Evolutionary conservation across 1,140 invertebrate genomes (phyloP).

Genomic region (Pachypeltis micranthus): DNA sequence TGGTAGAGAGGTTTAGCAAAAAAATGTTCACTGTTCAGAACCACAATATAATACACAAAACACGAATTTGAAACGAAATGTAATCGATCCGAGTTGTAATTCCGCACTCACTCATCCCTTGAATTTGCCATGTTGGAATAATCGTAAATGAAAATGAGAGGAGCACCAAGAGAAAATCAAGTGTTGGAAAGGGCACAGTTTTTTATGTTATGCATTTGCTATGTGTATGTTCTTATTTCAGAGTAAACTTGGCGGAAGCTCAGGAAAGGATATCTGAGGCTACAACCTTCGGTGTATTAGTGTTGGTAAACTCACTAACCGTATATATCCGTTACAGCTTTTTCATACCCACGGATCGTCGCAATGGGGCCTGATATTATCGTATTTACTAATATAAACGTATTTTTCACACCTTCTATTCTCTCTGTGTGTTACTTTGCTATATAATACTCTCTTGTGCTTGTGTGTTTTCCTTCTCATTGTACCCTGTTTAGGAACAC

Average conservation of each 20-base stretch:
- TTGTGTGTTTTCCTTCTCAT: constrained; percentile 23
- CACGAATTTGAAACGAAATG: too few relatives aligned
- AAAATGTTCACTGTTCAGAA: too few relatives aligned
- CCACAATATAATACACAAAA: too few relatives aligned
- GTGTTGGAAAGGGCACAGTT: constrained; percentile 12
- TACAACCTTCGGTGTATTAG: constrained; percentile 24
- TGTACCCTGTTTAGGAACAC: constrained; percentile 22
- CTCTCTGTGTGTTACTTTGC: constrained; percentile 19
- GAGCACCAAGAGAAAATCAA: neutral
- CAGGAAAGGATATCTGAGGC: constrained; percentile 19
- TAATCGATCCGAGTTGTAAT: too few relatives aligned
- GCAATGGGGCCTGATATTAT: constrained; percentile 23
- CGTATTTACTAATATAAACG: constrained; percentile 24
- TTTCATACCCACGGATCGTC: constrained; percentile 25
- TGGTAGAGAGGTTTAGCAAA: too few relatives aligned
- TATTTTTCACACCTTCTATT: constrained; percentile 23
- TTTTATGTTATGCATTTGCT: constrained; percentile 22
- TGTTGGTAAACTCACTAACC: constrained; percentile 25
- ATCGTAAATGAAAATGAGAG: neutral
- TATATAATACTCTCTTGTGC: constrained; percentile 22
- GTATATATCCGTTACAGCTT: constrained; percentile 24
- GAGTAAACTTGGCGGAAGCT: constrained; percentile 19
- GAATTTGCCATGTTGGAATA: too few relatives aligned
- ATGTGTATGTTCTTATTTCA: constrained; percentile 24
- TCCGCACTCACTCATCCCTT: too few relatives aligned